Base-by-base conservation (phyloP, 1,140 invertebrate species). In the Drosophila lowei region DNA sequence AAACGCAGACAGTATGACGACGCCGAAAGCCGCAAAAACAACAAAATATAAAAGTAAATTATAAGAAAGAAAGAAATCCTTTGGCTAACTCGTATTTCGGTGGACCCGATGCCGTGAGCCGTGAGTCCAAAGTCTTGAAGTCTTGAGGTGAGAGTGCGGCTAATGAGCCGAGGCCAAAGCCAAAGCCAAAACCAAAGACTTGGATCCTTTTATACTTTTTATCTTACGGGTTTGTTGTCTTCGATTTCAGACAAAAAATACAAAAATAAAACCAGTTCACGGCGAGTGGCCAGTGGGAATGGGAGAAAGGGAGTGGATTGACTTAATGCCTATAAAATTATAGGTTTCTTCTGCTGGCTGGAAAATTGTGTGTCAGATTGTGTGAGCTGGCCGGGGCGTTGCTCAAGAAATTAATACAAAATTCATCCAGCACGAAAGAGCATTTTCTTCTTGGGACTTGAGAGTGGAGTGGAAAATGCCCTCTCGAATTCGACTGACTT, bases 251-350 rank as follows among this genome's bases (percentile, higher is more conserved):
- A 38, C 11, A 13, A 38, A 56, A 56, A 41, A 41, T 4, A 2
- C 1, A 41, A 9, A 16, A 38, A 18, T 2, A 71, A 71, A 86
- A 81, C 83, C 83, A 88, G 83, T 86, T 86, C 47, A 47, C 11
- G 49, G 23, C 23, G 23, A 25, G 4, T 4, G 23, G 34, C 30
- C 34, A 68, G 63, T 67, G 67, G 15, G 9, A 16, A 61, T 16
- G 43, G 18, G 34, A 38, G 34, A 65, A 54, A 67, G 43, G 65
- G 44, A 70, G 28, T 49, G 60, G 65, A 44, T 75, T 68, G 74
- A 78, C 83, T 88, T 86, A 86, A 86, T 86, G 81, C 70, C 83
- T 75, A 80, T 81, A 81, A 88, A 86, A 86, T 86, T 81, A 86
- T 86, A 86, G 81, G 81, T 88, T 74, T 59, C 83, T 59, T 59